Conservation (phyloP, 2,797 vertebrate genomes). For the Urosaurus nigricauda region DNA sequence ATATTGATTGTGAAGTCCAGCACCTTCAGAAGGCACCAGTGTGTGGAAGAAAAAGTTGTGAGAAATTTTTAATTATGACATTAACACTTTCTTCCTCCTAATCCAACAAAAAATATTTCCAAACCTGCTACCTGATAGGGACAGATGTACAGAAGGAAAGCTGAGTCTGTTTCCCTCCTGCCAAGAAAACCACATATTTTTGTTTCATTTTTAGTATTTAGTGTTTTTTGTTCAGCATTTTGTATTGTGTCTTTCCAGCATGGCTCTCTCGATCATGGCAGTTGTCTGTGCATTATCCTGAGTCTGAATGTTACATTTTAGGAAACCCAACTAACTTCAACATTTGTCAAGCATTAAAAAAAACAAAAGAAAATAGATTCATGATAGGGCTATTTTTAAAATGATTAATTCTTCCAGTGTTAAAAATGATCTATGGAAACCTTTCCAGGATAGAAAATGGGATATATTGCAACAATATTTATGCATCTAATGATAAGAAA, state of each 20-base stretch:
- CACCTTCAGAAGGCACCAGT: not conserved
- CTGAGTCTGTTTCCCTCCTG: no score
- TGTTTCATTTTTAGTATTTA: not conserved
- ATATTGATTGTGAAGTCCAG: not conserved
- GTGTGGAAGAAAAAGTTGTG: no score
- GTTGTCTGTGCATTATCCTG: not conserved
- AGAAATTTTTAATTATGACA: no score
- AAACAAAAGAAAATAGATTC: not conserved
- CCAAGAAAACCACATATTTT: not conserved
- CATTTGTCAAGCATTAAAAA: not conserved
- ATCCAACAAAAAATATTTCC: not conserved
- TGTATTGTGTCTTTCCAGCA: not conserved
- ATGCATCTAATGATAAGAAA: not conserved
- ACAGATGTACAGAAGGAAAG: not conserved
- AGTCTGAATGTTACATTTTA: not conserved
- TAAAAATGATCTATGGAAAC: not conserved
- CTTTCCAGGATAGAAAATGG: not conserved
- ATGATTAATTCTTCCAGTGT: constrained; percentile 5
- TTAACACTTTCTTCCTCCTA: no score
- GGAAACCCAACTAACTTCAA: not conserved
- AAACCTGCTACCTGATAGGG: not conserved
- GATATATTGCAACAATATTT: constrained; percentile 6
- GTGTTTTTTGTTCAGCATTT: no score
- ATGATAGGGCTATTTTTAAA: not conserved
- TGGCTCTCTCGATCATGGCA: not conserved